Evolutionary conservation across 2,888 invertebrate genomes (phyloP).

Genomic region (Athalia cordata): DNA sequence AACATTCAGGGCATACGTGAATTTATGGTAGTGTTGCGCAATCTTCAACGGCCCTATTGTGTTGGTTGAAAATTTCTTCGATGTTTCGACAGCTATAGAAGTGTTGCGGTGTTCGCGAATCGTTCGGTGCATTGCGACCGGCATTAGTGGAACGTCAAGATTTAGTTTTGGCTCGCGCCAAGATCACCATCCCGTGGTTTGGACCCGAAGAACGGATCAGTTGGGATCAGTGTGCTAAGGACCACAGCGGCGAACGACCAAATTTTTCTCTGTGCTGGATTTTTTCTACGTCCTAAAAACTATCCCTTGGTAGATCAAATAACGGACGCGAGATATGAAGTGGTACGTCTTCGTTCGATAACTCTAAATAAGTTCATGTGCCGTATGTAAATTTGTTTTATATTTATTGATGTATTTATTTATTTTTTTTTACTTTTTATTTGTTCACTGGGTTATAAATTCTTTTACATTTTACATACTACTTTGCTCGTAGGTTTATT

Average conservation of each 20-base stretch:
- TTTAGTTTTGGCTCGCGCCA: slow-evolving; percentile 44
- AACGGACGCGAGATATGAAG: slow-evolving; percentile 44
- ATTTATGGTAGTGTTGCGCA: slow-evolving; percentile 10
- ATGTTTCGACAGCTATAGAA: not conserved
- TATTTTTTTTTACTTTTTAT: slow-evolving; percentile 29
- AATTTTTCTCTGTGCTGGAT: slow-evolving; percentile 36
- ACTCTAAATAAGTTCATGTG: slow-evolving; percentile 50
- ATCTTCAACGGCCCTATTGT: not conserved
- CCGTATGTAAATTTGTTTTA: slow-evolving; percentile 19
- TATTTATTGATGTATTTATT: slow-evolving; percentile 11
- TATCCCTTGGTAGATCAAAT: slow-evolving; percentile 3
- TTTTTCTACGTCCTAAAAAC: slow-evolving; percentile 10
- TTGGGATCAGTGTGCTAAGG: slow-evolving; percentile 48
- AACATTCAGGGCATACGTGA: slow-evolving; percentile 7
- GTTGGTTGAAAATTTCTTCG: not conserved
- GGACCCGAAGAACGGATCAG: slow-evolving; percentile 41
- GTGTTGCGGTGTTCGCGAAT: slow-evolving; percentile 6
- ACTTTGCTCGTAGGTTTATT: no score
- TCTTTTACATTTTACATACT: not conserved
- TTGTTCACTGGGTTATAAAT: slow-evolving; percentile 7
- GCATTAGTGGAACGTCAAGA: slow-evolving; percentile 50
- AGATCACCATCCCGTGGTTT: slow-evolving; percentile 40
- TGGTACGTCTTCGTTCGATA: slow-evolving; percentile 45
- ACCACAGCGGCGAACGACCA: slow-evolving; percentile 48
- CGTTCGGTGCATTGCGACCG: slow-evolving; percentile 45